A percentile compares a stretch with the other conserved stretches of the same genome.
These are phyloP conservation scores for Aix galericulata DNA, from an alignment of 2,113 vertebrate genomes.

Conservation along the genomic window DNA sequence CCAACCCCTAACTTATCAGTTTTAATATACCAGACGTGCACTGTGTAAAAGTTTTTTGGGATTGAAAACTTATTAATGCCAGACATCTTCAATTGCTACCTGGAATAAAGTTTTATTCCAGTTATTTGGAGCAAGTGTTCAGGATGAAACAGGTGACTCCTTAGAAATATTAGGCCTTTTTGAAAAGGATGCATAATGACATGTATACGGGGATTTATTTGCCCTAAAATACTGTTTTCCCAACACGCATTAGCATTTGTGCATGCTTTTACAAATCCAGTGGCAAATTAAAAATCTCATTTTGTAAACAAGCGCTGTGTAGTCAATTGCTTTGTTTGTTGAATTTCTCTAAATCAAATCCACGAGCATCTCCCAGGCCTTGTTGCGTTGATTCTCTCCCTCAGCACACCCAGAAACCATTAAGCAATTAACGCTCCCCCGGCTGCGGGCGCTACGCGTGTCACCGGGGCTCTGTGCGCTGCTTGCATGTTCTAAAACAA, in stretches of 20 bases:
- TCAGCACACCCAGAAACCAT: accelerated
- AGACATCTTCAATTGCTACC: not conserved
- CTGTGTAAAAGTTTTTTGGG: not conserved
- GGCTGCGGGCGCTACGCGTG: not conserved
- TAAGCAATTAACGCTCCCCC: not conserved
- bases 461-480: not conserved
- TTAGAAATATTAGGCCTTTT: accelerated
- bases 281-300: not conserved
- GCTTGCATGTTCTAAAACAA: slow-evolving; percentile 17
- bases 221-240: not conserved
- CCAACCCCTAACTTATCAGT: no score
- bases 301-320: not conserved
- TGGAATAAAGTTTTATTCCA: not conserved
- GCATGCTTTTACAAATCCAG: not conserved
- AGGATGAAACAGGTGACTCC: not conserved
- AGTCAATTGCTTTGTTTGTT: not conserved
- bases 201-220: not conserved
- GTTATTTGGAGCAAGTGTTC: not conserved
- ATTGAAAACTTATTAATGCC: not conserved
- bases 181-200: not conserved
- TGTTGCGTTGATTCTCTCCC: accelerated
- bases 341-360: not conserved
- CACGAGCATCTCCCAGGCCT: not conserved
- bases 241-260: accelerated
- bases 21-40: accelerated